phyloP scores from a whole-genome alignment of 2,888 invertebrate species.

The Eupithecia inturbata region DNA sequence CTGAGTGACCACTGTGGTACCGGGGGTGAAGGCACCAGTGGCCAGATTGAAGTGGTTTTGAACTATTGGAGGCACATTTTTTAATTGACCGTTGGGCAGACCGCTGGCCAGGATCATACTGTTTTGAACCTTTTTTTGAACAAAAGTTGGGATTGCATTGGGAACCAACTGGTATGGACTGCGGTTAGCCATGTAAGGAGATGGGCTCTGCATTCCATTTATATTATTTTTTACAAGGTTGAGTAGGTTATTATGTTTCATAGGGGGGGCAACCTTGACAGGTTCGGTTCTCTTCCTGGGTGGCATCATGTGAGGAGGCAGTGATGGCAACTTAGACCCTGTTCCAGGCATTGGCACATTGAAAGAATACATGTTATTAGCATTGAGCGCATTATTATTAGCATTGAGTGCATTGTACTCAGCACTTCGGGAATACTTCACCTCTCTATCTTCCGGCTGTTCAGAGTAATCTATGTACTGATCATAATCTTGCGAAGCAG shows the following conservation, averaged over 20 bases:
- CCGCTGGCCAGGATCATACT: slow-evolving; percentile 75
- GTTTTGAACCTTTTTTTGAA: slow-evolving; percentile 77
- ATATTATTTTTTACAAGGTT: slow-evolving; percentile 69
- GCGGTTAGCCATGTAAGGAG: slow-evolving; percentile 59
- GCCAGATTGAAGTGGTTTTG: slow-evolving; percentile 67
- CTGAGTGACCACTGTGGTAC: slow-evolving; percentile 76
- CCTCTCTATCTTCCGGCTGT: slow-evolving; percentile 71
- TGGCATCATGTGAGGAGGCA: slow-evolving; percentile 53
- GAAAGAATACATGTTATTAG: slow-evolving; percentile 61
- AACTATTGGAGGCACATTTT: slow-evolving; percentile 55
- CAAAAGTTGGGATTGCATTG: slow-evolving; percentile 64
- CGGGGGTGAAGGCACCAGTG: slow-evolving; percentile 66
- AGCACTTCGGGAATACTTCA: slow-evolving; percentile 76
- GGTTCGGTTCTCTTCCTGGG: slow-evolving; percentile 64
- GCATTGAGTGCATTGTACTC: slow-evolving; percentile 70
- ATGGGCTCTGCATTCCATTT: slow-evolving; percentile 56
- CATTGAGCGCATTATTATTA: slow-evolving; percentile 61
- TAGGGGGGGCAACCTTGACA: slow-evolving; percentile 62
- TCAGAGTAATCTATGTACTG: slow-evolving; percentile 70
- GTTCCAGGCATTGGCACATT: slow-evolving; percentile 59
- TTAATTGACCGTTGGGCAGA: slow-evolving; percentile 59
- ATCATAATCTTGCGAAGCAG: slow-evolving; percentile 63
- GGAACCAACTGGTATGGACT: slow-evolving; percentile 56
- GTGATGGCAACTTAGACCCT: slow-evolving; percentile 56
- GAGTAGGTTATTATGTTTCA: slow-evolving; percentile 68